Base-by-base conservation (phyloP, 53 echinoderm and acorn worm species). In the Zoroaster sp. region DNA sequence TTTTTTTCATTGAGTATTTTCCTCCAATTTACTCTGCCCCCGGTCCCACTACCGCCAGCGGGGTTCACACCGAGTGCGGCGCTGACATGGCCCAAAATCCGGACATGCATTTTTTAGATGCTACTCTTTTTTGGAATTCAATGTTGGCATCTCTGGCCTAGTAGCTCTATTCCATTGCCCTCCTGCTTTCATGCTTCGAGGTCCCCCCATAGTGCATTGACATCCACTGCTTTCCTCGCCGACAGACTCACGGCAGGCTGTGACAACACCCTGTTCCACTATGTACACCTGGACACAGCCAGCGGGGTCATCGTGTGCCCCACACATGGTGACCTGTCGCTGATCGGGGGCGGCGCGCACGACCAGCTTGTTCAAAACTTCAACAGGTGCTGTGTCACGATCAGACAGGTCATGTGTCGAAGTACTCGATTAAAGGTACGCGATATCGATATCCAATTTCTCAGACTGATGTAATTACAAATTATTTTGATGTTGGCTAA, bases 251-350 rank as follows among this genome's bases (percentile, higher is more conserved):
- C 97, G 37, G 89, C 93, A 9, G 97, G 97, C 10, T 91, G 91
- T 78, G 97, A 97, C 81, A 97, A 97, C 83, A 97, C 92, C 33
- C 89, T 97, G 14, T 94, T 97, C 70, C 97, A 97, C 80, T 97
- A 86, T 63, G 89, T 94, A 4, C 92, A 95, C 70, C 87, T 97
- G 72, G 95, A 97, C 76, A 14, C 88, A 17, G 77, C 90, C 23
- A 78, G 87, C 7, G 97, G 97, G 1, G 75, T 97, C 38, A 86
- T 97, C 8, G 86, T 89, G 43, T 86, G 92, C 73, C 97, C 97
- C 20, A 93, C 97, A 1, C 75, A 92, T 40, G 80, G 78, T 10
- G 95, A 97, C 73, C 67, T 97, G 25, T 59, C 83, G 18, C 75
- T 97, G 59, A 75, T 97, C 11, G 92, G 91, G 4, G 97, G 97